These are phyloP conservation scores for Ciconia maguari DNA, from an alignment of 2,113 vertebrate genomes.

Conservation along the genomic window DNA sequence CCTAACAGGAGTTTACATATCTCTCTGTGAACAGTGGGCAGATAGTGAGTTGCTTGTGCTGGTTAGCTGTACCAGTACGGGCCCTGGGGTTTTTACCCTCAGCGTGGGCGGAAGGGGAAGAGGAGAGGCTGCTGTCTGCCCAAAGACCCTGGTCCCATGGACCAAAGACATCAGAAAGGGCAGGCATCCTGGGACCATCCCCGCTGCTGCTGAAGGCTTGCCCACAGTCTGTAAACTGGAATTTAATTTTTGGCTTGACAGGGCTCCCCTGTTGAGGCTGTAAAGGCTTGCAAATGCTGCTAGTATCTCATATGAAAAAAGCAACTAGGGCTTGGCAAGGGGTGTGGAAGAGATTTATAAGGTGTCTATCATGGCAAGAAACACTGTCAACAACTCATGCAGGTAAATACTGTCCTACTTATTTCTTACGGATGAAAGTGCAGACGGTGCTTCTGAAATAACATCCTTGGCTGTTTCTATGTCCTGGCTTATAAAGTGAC, in stretches of 20 bases:
- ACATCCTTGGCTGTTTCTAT: constrained; percentile 1
- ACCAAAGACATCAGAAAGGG: not conserved
- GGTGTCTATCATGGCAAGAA: not conserved
- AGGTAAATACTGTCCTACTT: constrained; percentile 3
- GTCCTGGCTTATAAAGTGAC: constrained; percentile 22
- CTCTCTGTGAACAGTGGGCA: not conserved
- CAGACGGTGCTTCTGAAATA: not conserved
- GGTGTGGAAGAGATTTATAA: not conserved
- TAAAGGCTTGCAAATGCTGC: not conserved
- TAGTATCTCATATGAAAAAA: not conserved
- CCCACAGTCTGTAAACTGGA: not conserved
- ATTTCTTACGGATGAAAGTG: constrained; percentile 4
- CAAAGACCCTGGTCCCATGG: not conserved
- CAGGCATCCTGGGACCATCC: not conserved
- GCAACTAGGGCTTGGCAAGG: not conserved
- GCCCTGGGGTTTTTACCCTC: not conserved
- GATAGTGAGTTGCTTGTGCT: not conserved
- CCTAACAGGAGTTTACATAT: not conserved
- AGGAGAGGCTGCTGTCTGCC: not conserved
- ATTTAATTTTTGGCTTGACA: not conserved
- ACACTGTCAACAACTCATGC: not conserved
- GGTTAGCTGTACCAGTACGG: not conserved
- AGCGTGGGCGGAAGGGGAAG: not conserved
- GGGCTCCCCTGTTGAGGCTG: not conserved
- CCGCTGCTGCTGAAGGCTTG: not conserved